These are phyloP conservation scores for Sinonovacula constricta DNA, from an alignment of 1,140 invertebrate species.

Conservation along the genomic window DNA sequence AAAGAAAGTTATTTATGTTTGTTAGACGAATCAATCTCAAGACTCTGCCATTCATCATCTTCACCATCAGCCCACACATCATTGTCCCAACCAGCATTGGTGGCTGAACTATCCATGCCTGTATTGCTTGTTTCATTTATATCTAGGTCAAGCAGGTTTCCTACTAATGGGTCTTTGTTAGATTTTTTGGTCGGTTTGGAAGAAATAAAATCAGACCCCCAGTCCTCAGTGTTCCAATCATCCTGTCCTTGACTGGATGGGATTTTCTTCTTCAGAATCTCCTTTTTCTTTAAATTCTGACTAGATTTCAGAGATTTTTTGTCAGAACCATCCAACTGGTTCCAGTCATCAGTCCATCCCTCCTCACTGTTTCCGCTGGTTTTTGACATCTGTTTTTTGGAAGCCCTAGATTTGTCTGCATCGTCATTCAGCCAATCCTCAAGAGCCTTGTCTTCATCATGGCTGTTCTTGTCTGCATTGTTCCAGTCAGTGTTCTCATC, in stretches of 20 bases:
- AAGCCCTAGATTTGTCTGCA: conserved; percentile 17
- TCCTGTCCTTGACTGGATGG: conserved; percentile 45
- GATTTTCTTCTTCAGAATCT: conserved; percentile 55
- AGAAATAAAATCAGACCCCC: conserved; percentile 61
- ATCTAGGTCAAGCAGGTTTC: conserved; percentile 70
- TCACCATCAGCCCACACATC: conserved; percentile 73
- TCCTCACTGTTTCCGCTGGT: conserved; percentile 60
- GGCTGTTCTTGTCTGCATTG: conserved; percentile 42
- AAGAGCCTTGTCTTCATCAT: conserved; percentile 65
- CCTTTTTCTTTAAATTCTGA: conserved; percentile 58
- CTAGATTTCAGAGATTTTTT: conserved; percentile 55
- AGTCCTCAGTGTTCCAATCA: conserved; percentile 70
- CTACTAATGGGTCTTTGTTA: conserved; percentile 70
- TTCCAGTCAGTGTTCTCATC: conserved; percentile 57
- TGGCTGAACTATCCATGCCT: conserved; percentile 7
- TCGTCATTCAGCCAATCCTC: conserved; percentile 73
- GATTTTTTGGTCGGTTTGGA: conserved; percentile 61
- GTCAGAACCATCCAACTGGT: conserved; percentile 36
- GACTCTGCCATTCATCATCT: conserved; percentile 71
- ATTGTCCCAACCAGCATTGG: conserved; percentile 72
- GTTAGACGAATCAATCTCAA: conserved; percentile 62
- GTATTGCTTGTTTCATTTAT: conserved; percentile 49
- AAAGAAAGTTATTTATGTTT: conserved; percentile 54
- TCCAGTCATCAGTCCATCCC: conserved; percentile 66
- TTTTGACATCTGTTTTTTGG: conserved; percentile 47